Evolutionary conservation across 2,797 vertebrate genomes (phyloP).

Genomic region (Pelobates cultripes): DNA sequence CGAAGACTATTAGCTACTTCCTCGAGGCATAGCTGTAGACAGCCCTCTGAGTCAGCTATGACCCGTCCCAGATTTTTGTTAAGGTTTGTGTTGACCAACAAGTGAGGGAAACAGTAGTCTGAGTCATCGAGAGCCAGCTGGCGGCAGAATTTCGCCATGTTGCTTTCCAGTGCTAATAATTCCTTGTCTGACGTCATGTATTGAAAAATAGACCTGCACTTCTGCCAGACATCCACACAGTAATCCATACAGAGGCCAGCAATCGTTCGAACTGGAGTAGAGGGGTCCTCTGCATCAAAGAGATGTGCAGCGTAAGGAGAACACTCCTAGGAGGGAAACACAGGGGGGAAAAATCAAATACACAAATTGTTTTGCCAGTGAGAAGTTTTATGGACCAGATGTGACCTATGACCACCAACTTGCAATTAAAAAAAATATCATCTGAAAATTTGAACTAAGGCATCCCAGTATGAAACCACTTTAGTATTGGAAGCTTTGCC

Average conservation of each 20-base stretch:
- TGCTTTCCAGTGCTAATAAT: constrained; percentile 69
- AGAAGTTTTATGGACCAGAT: too few species aligned
- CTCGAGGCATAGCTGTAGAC: constrained; percentile 88
- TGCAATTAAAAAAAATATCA: too few species aligned
- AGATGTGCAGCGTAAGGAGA: constrained; percentile 94
- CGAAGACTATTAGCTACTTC: constrained; percentile 88
- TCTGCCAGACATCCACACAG: constrained; percentile 80
- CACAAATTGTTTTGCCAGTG: too few species aligned
- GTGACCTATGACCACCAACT: too few species aligned
- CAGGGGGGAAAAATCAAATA: neutral
- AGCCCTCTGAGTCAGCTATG: constrained; percentile 77
- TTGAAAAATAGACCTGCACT: constrained; percentile 77
- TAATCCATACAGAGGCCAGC: constrained; percentile 92
- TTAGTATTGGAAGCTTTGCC: too few species aligned
- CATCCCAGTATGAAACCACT: too few species aligned
- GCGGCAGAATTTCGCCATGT: constrained; percentile 76
- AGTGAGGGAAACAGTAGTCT: constrained; percentile 91
- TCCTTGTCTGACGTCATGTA: constrained; percentile 74
- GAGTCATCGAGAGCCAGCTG: constrained; percentile 81
- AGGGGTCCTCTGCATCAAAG: constrained; percentile 88
- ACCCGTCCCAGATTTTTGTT: constrained; percentile 83
- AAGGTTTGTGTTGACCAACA: constrained; percentile 80
- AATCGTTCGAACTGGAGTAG: constrained; percentile 81
- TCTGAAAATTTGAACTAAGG: too few species aligned
- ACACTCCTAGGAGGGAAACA: constrained; percentile 80